Base-by-base conservation (phyloP, 2,888 invertebrate species). In the Furcula furcula region DNA sequence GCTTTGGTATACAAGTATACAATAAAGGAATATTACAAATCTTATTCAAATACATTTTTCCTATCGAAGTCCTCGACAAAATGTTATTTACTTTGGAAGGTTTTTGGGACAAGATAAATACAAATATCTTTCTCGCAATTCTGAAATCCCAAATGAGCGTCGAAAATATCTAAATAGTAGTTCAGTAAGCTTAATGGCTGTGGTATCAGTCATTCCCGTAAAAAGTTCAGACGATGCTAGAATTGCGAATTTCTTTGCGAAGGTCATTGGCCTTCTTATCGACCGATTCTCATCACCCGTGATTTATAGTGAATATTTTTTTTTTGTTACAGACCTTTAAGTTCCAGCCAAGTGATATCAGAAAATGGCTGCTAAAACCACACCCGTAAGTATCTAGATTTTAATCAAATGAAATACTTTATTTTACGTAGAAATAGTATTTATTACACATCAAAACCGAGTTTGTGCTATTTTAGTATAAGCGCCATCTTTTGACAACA, bases 341-440 rank as follows among this genome's bases (percentile, higher is more conserved):
- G 66, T 75, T 73, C 59, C 70, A 59, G 65, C 57, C 55, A 57
- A 48, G 55, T 51, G 62, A 54, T 61, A 58, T 48, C 50, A 55
- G 59, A 40, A 41, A 48, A 85, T 82, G 85, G 60, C 67, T 55
- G 62, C 66, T 59, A 70, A 75, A 61, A 75, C 76, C 73, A 75
- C 78, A 84, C 76, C 81, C 81, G 86, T 87, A 60, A 86, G 86
- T 87, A 77, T 15, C 9, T 26, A 26, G 14, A 13, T 3, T 14
- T 26, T 26, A 26, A 9, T 10, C 5, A 21, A 21, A 21, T 21
- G n/a, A 19, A 19, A 19, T 23, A 40, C 33, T 35, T 36, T 40
- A 46, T 21, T 42, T 44, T 33, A 31, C 29, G 35, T 49, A 52
- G 43, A 40, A 40, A 46, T n/a, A n/a, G n/a, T n/a, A n/a, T n/a